Evolutionary conservation across 2,888 invertebrate species (phyloP).

Genomic region (Phalera bucephala): DNA sequence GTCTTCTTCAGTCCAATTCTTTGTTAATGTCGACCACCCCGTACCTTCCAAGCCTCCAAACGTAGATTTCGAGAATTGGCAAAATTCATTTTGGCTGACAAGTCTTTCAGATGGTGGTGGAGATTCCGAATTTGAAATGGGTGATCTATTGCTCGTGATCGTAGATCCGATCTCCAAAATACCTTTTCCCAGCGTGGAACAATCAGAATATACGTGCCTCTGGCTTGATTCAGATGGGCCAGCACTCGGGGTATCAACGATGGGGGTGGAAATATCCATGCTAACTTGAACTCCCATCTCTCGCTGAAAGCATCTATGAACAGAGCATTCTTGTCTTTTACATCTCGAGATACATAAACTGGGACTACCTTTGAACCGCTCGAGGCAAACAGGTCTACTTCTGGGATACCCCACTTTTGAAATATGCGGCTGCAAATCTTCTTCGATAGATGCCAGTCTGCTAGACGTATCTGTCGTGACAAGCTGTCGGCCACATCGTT

Average conservation of each 20-base stretch:
- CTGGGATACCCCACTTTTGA: conserved; percentile 12
- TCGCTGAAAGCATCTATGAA: conserved; percentile 22
- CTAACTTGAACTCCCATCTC: neutral
- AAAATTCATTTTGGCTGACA: conserved; percentile 4
- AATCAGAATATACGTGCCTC: conserved; percentile 19
- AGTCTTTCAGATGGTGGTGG: conserved; percentile 10
- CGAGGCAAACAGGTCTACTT: too few species aligned
- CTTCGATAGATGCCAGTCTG: conserved; percentile 8
- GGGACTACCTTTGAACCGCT: conserved; percentile 11
- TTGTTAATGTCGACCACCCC: too few species aligned
- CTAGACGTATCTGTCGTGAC: conserved; percentile 3
- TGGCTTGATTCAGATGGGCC: conserved; percentile 17
- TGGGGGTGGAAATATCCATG: conserved; percentile 26
- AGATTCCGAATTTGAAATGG: conserved; percentile 16
- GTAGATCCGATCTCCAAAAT: conserved; percentile 25
- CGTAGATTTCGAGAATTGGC: conserved; percentile 1
- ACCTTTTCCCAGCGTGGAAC: conserved; percentile 18
- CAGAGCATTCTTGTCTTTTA: conserved; percentile 7
- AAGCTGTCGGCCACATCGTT: conserved; percentile 18
- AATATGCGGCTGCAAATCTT: conserved; percentile 1
- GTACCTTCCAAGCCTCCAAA: conserved; percentile 24
- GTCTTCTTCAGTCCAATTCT: too few species aligned
- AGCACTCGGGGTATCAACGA: conserved; percentile 23
- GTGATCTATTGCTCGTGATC: conserved; percentile 8
- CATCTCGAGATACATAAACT: conserved; percentile 5